A percentile compares a stretch with the other conserved stretches of the same genome.
phyloP scores from a whole-genome alignment of 1,140 invertebrate species.

The Aphaenogaster rudis region DNA sequence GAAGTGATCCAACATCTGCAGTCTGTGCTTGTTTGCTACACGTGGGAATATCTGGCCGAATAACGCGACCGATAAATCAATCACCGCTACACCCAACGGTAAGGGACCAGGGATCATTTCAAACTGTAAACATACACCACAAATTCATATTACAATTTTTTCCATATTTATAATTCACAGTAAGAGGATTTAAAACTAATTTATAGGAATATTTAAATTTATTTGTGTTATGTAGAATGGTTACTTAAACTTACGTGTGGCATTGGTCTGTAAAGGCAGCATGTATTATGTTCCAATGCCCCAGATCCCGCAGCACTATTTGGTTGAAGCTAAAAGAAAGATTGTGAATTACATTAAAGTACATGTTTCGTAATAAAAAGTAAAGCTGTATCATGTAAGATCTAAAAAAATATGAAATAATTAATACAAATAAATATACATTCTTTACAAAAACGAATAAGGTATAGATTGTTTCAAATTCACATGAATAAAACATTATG shows the following conservation, averaged over 20 bases:
- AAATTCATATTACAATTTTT: background rate
- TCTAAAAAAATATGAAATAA: conserved; percentile 36
- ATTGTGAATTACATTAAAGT: background rate
- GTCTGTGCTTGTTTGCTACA: conserved; percentile 97
- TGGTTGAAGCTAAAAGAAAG: conserved; percentile 91
- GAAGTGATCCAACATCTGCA: conserved; percentile 99
- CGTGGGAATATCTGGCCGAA: conserved; percentile 98
- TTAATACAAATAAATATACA: background rate
- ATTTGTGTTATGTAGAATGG: background rate
- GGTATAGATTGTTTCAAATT: conserved; percentile 4
- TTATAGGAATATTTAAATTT: background rate
- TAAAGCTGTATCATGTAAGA: background rate
- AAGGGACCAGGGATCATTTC: conserved; percentile 93
- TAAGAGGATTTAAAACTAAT: background rate
- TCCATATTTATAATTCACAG: conserved; percentile 7
- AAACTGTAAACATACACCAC: conserved; percentile 83
- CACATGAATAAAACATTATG: conserved; percentile 42
- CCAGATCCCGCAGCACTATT: conserved; percentile 98
- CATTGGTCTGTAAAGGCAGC: conserved; percentile 93
- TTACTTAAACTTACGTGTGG: conserved; percentile 86
- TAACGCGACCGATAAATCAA: conserved; percentile 96
- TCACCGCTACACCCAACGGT: conserved; percentile 98
- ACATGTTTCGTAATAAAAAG: conserved; percentile 26
- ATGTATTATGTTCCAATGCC: conserved; percentile 97
- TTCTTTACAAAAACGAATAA: conserved; percentile 2